These are phyloP conservation scores for Galerucella pusilla DNA, from an alignment of 2,888 invertebrate genomes.

Conservation along the genomic window DNA sequence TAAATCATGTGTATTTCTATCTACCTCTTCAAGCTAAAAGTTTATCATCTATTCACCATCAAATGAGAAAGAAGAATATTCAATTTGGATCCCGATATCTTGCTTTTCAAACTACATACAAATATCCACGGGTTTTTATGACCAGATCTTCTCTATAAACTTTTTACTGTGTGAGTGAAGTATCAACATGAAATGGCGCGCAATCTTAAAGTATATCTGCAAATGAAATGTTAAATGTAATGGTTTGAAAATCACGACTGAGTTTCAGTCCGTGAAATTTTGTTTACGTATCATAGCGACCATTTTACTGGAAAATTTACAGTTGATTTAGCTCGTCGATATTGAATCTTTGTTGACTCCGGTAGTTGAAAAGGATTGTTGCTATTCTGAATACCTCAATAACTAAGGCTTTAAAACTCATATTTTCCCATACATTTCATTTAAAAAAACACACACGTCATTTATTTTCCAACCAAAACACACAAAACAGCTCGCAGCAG, in stretches of 20 bases:
- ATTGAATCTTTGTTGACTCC: neutral
- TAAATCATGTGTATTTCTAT: too few species aligned
- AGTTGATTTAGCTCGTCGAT: slow-evolving; percentile 17
- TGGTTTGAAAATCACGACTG: slow-evolving; percentile 28
- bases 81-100: too few species aligned
- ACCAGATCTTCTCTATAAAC: neutral
- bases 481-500: slow-evolving; percentile 2
- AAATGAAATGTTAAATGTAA: slow-evolving; percentile 32
- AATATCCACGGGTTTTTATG: neutral
- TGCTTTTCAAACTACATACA: too few species aligned
- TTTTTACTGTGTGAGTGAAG: slow-evolving; percentile 6
- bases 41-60: too few species aligned
- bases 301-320: slow-evolving; percentile 20
- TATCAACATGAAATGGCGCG: slow-evolving; percentile 13
- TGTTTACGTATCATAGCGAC: slow-evolving; percentile 23
- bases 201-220: slow-evolving; percentile 20
- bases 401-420: too few species aligned
- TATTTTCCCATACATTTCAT: neutral
- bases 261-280: slow-evolving; percentile 17
- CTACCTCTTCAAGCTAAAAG: too few species aligned
- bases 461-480: neutral
- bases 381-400: too few species aligned
- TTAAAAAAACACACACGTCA: neutral
- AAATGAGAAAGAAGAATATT: too few species aligned
- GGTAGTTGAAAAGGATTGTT: neutral